phyloP scores from a whole-genome alignment of 2,797 vertebrate species.

The Thunnus albacares region DNA sequence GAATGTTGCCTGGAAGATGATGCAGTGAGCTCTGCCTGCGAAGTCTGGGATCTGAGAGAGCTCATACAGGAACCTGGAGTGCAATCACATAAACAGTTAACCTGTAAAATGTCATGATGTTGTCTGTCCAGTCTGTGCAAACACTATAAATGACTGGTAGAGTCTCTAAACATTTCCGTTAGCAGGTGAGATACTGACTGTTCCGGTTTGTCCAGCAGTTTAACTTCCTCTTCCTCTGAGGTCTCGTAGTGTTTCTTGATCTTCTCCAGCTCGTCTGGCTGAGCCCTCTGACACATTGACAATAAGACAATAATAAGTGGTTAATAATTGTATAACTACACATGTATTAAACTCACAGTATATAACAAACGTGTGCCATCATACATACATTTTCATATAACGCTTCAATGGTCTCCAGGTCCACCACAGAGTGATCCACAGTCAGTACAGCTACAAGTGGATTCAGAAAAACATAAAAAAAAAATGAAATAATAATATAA shows the following conservation, averaged over 20 bases:
- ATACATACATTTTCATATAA: slow-evolving; percentile 96
- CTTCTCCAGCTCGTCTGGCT: slow-evolving; percentile 93
- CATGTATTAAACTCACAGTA: not conserved
- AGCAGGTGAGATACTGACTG: slow-evolving; percentile 88
- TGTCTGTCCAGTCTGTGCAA: not conserved
- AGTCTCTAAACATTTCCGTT: not conserved
- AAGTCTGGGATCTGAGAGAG: slow-evolving; percentile 96
- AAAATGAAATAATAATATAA: not conserved
- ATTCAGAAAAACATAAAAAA: not conserved
- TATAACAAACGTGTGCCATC: not conserved
- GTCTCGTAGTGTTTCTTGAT: slow-evolving; percentile 93
- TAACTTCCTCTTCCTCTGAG: slow-evolving; percentile 92
- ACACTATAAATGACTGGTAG: not conserved
- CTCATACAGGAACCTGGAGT: slow-evolving; percentile 93
- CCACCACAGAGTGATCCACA: slow-evolving; percentile 94
- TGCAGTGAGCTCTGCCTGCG: slow-evolving; percentile 90
- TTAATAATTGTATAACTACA: not conserved
- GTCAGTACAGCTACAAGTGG: slow-evolving; percentile 89
- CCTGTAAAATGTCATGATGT: not conserved
- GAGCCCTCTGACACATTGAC: slow-evolving; percentile 88
- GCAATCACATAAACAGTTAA: not conserved
- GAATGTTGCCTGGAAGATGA: slow-evolving; percentile 94
- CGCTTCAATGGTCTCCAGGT: slow-evolving; percentile 95
- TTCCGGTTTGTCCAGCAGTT: slow-evolving; percentile 97
- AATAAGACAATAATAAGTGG: not conserved